Base-by-base conservation (phyloP, 2,797 vertebrate species). In the Champsocephalus gunnari region DNA sequence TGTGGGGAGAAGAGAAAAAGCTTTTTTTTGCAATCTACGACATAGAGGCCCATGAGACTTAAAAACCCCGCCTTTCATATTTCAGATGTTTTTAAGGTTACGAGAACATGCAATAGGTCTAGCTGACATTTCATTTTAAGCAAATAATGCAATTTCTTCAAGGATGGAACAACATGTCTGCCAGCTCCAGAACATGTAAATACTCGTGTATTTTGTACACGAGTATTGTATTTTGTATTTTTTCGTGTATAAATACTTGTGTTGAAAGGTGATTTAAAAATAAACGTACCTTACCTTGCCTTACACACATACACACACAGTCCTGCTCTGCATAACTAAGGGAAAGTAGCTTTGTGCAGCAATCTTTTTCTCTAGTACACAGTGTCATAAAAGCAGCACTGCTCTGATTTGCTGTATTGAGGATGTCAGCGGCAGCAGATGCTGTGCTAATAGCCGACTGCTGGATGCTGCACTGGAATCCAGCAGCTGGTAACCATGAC, bases 401-500 rank as follows among this genome's bases (percentile, higher is more conserved):
- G 79, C 77, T 78, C 82, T 81, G 83, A 90, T 92, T 89, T 87
- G 82, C 83, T 86, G 71, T 87, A 90, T 84, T 87, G 88, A 87
- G 83, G 74, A 83, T 89, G 91, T 91, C 87, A 89, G 88, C 79
- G 34, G 87, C 84, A 93, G 87, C 94, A 95, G 93, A 93, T 94
- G 94, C 86, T 92, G 88, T 66, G 71, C 82, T 92, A 93, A 92
- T 92, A 83, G 85, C 88, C 90, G 21, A 21, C 21, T 21, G 88
- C 75, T 93, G 91, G 90, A 93, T 88, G 87, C 87, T 87, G 84
- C 81, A 69, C 85, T 86, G 91, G 89, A 93, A 87, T 90, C 78
- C 49, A 91, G 89, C 93, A 94, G 92, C 92, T 94, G 92, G 88
- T 93, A 82, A 87, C 89, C 80, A 85, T 87, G 92, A 92, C 86